Evolutionary conservation across 2,888 invertebrate species (phyloP).

Genomic region (Chesias legatella): DNA sequence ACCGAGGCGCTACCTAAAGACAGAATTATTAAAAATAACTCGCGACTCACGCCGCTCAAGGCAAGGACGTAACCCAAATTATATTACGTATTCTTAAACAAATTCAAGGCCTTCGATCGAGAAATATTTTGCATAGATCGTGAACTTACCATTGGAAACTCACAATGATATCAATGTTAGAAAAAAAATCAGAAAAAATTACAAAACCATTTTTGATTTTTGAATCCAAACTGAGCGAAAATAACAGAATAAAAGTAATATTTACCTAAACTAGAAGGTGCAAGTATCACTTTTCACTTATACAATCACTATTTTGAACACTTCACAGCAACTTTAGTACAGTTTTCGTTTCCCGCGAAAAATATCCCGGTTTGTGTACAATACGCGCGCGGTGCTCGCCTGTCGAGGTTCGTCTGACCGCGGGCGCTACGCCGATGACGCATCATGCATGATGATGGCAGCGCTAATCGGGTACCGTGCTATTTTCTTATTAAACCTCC

Average conservation of each 20-base stretch:
- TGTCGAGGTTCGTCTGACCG: conserved; percentile 34
- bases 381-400: conserved; percentile 36
- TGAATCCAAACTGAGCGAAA: not conserved
- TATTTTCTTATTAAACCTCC: conserved; percentile 13
- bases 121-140: conserved; percentile 4
- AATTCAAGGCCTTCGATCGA: conserved; percentile 58
- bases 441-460: conserved; percentile 35
- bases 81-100: conserved; percentile 55
- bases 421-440: conserved; percentile 27
- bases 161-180: too few species aligned
- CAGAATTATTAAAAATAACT: conserved; percentile 67
- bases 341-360: conserved; percentile 26
- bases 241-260: not conserved
- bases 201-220: too few species aligned
- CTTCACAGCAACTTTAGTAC: conserved; percentile 25
- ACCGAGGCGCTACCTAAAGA: conserved; percentile 43
- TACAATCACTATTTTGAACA: conserved; percentile 18
- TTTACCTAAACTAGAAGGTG: conserved; percentile 10
- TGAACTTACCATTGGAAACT: not conserved
- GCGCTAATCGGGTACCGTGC: conserved; percentile 26
- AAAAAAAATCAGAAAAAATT: too few species aligned
- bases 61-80: conserved; percentile 70
- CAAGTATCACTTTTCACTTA: conserved; percentile 16
- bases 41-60: conserved; percentile 65
- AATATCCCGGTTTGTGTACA: conserved; percentile 3